A percentile compares a stretch with the other conserved stretches of the same genome.
Evolutionary conservation across 2,888 invertebrate species (phyloP).

Genomic region (Campoletis raptor): DNA sequence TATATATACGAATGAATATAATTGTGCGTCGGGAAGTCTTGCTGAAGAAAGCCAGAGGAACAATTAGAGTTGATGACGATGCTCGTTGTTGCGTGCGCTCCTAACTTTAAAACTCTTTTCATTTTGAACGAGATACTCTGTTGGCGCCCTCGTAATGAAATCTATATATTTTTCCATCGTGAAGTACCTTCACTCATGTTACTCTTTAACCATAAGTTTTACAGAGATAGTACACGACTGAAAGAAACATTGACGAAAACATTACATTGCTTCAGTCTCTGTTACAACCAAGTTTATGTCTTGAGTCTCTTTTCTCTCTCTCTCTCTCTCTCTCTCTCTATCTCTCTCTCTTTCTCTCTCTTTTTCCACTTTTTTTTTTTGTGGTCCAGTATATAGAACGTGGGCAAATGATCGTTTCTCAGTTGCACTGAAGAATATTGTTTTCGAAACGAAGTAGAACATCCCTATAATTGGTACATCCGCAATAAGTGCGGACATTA

Average conservation of each 20-base stretch:
- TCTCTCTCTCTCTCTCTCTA: neutral
- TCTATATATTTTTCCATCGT: conserved; percentile 3
- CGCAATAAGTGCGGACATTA: conserved; percentile 72
- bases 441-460: conserved; percentile 73
- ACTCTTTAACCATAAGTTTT: neutral
- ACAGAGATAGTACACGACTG: neutral
- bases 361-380: neutral
- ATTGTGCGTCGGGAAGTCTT: conserved; percentile 53
- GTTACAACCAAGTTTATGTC: conserved; percentile 52
- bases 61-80: conserved; percentile 46
- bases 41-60: conserved; percentile 19
- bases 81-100: conserved; percentile 48
- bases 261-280: conserved; percentile 38
- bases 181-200: neutral
- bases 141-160: conserved; percentile 21
- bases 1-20: conserved; percentile 51
- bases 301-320: conserved; percentile 4
- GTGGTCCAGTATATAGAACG: conserved; percentile 27
- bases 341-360: neutral
- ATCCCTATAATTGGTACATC: conserved; percentile 74
- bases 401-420: conserved; percentile 42
- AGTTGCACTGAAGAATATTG: conserved; percentile 62
- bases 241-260: conserved; percentile 65
- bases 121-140: conserved; percentile 8
- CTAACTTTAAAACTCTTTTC: conserved; percentile 52